Evolutionary conservation across 2,888 invertebrate species (phyloP), one percentile per base, ranked within the genome.

Genomic region (Drosophila ochracea): DNA sequence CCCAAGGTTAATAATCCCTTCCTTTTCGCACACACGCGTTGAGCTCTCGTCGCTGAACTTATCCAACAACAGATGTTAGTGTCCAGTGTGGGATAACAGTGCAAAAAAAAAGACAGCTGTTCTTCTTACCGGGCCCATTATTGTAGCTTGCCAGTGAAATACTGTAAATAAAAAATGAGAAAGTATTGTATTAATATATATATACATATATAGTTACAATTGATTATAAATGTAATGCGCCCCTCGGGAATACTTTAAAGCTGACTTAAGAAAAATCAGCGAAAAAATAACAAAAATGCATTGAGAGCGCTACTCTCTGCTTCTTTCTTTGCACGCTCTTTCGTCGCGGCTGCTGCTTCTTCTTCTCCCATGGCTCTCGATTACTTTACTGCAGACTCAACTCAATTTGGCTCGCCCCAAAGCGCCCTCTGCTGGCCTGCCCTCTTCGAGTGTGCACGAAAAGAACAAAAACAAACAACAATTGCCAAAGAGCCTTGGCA

Each of bases 81-180:
- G 54, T 25, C 49, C 39, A 30, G 41, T 57, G 30, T 54, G 35
- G n/a, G 9, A 54, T 11, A 39, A 13, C 53, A 35, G 13, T 16
- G 35, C 35, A 35, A 35, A 19, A 37, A 37, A 54, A 57, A 39
- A 30, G 21, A 64, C 52, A 59, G 54, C n/a, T 61, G 55, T 58
- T 57, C 57, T 58, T 57, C 55, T 92, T 92, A 92, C 92, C 92
- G 99, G 99, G 95, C 99, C 99, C 98, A 99, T 99, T 94, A 99
- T 99, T 95, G 99, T 99, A 94, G 99, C 99, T 95, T 99, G 99
- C 99, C 99, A 99, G 94, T 99, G 99, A 96, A 99, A 99, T 95
- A 99, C 98, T 99, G 95, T 91, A 97, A 96, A 94, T 84, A 93
- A 47, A 92, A 92, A 91, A 28, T 91, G 33, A 89, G 69, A 87